phyloP scores from a whole-genome alignment of 1,140 invertebrate species.

The Apis mellifera region Amel_HAv3.1 CM009946.2:2260001-2260500 shows the following conservation, averaged over 20 bases:
- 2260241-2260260: slow-evolving; percentile 45
- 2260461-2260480: neutral
- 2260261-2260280: slow-evolving; percentile 55
- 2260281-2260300: neutral
- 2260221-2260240: too few species aligned
- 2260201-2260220: too few species aligned
- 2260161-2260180: too few species aligned
- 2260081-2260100: too few species aligned
- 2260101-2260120: too few species aligned
- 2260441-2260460: neutral
- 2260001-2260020: too few species aligned
- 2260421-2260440: slow-evolving; percentile 37
- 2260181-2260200: too few species aligned
- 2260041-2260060: too few species aligned
- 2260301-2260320: neutral
- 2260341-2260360: slow-evolving; percentile 48
- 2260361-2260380: slow-evolving; percentile 44
- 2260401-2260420: slow-evolving; percentile 11
- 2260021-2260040: too few species aligned
- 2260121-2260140: too few species aligned
- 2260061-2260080: too few species aligned
- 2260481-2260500: neutral
- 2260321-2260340: slow-evolving; percentile 16
- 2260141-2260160: too few species aligned
- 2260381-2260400: slow-evolving; percentile 3